phyloP scores from a whole-genome alignment of 1,140 invertebrate genomes.

The Helicoverpa armigera region DNA sequence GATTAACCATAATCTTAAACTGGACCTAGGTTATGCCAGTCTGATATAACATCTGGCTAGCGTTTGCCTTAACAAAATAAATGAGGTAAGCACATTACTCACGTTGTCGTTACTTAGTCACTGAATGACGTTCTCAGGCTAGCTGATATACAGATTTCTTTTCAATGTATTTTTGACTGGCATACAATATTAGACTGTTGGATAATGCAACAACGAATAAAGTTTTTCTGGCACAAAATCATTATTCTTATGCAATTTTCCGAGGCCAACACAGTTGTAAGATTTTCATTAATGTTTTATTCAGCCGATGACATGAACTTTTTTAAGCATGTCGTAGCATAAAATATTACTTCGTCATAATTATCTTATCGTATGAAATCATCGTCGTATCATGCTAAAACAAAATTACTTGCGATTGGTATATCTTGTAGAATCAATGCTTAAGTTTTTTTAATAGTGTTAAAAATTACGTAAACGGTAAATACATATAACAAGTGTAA shows the following conservation, averaged over 20 bases:
- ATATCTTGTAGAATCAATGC: no score
- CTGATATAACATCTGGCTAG: conserved; percentile 35
- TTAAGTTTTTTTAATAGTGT: no score
- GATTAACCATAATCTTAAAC: background rate
- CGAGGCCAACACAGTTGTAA: background rate
- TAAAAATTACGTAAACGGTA: no score
- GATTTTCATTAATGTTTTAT: no score
- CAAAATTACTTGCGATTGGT: no score
- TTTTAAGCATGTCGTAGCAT: no score
- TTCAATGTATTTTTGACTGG: background rate
- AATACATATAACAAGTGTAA: no score
- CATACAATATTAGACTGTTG: no score
- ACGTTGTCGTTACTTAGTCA: conserved; percentile 37
- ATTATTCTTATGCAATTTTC: background rate
- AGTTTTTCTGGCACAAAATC: background rate
- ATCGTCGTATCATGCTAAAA: no score
- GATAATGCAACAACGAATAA: background rate
- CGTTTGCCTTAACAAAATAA: conserved; percentile 46
- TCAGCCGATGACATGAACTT: no score
- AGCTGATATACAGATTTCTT: background rate
- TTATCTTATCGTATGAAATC: no score
- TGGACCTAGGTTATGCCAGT: background rate
- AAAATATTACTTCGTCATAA: no score
- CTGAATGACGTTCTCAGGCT: background rate
- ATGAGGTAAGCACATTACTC: conserved; percentile 53